A percentile compares a stretch with the other conserved stretches of the same genome.
These are phyloP conservation scores for Catocala fraxini DNA, from an alignment of 2,888 invertebrate species.

Conservation along the genomic window DNA sequence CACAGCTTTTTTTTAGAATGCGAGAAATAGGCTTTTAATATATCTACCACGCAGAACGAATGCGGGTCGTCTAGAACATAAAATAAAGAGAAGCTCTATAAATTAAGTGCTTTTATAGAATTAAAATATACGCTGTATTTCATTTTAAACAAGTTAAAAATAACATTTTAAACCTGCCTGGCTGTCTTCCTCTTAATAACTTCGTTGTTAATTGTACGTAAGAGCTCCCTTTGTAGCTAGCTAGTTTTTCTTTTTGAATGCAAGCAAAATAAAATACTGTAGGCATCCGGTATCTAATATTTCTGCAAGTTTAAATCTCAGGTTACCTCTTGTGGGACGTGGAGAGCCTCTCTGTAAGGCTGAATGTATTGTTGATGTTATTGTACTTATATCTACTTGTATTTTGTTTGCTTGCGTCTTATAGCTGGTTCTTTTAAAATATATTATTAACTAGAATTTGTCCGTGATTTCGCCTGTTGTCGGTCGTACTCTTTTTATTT, in stretches of 20 bases:
- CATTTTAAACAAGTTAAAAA: no score
- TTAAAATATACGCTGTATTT: neutral
- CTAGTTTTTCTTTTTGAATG: conserved; percentile 20
- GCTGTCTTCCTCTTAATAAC: conserved; percentile 38
- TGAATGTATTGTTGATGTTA: neutral
- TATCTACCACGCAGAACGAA: no score
- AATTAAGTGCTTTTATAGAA: no score
- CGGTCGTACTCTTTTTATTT: no score
- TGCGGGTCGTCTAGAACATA: no score
- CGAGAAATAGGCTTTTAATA: no score
- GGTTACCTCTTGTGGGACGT: conserved; percentile 18
- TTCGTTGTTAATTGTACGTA: conserved; percentile 42
- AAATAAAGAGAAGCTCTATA: no score
- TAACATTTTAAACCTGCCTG: neutral
- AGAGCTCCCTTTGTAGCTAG: conserved; percentile 31
- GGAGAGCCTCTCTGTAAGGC: conserved; percentile 6
- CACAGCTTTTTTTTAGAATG: no score
- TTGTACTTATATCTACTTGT: neutral
- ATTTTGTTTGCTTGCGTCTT: no score
- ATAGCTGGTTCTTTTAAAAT: no score
- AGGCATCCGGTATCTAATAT: conserved; percentile 23
- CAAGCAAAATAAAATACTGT: conserved; percentile 32
- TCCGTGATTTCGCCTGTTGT: no score
- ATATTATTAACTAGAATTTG: no score
- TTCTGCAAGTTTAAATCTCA: conserved; percentile 28